Percentiles rank a stretch among this genome's conserved stretches.
phyloP scores from a whole-genome alignment of 2,113 vertebrate genomes.

The Pteronura brasiliensis region DNA sequence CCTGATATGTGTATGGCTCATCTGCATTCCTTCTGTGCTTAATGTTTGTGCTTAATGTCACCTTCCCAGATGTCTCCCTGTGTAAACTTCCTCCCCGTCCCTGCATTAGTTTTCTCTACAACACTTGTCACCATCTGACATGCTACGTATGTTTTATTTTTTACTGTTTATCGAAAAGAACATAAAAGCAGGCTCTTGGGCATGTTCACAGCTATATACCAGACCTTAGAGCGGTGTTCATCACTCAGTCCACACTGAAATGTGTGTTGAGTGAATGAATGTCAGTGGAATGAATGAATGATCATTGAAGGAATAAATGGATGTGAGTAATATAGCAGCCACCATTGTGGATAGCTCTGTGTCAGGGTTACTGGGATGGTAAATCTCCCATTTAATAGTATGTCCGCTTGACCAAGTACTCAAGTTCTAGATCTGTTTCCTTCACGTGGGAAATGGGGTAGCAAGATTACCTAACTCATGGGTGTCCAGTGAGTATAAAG shows the following conservation, averaged over 20 bases:
- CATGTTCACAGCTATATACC: fast-evolving
- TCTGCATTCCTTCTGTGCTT: not conserved
- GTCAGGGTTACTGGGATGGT: too few species aligned
- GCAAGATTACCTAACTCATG: not conserved
- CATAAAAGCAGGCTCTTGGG: too few species aligned
- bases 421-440: not conserved
- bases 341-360: not conserved
- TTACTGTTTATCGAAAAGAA: not conserved
- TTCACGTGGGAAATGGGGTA: not conserved
- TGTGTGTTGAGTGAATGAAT: not conserved
- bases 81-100: too few species aligned
- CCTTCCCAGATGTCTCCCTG: not conserved
- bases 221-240: not conserved
- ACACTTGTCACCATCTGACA: not conserved
- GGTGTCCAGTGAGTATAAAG: not conserved
- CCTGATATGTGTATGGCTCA: fast-evolving
- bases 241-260: not conserved
- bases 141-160: not conserved
- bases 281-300: not conserved
- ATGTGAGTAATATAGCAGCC: not conserved
- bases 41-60: not conserved
- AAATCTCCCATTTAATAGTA: not conserved
- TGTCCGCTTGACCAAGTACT: not conserved
- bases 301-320: not conserved
- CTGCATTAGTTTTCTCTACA: not conserved